phyloP scores from a whole-genome alignment of 2,113 vertebrate genomes.

The Leuciscus idus region DNA sequence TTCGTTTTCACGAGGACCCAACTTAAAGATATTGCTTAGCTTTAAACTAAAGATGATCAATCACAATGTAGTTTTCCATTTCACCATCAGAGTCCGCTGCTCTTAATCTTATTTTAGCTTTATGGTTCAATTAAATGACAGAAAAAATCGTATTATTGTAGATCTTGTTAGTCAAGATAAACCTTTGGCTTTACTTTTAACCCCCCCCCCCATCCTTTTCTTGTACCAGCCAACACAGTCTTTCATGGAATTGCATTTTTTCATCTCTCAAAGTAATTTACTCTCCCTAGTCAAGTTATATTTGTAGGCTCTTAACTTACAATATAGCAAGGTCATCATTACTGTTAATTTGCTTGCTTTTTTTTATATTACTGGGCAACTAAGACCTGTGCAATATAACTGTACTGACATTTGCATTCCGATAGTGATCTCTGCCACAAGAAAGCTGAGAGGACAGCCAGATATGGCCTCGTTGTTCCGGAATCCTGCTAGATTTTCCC shows the following conservation, averaged over 20 bases:
- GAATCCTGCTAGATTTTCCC: not conserved
- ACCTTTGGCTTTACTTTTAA: not conserved
- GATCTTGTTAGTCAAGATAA: not conserved
- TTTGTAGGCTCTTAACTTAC: not conserved
- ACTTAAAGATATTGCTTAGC: not conserved
- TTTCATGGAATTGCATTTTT: not conserved
- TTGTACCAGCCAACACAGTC: not conserved
- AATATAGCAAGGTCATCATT: not conserved
- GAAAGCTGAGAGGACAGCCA: slow-evolving; percentile 5
- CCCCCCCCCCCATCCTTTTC: not conserved
- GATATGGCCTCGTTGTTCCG: not conserved
- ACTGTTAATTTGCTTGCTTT: not conserved
- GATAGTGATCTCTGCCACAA: slow-evolving; percentile 11
- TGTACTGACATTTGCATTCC: slow-evolving; percentile 10
- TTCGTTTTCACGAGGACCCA: not conserved
- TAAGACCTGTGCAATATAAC: not conserved
- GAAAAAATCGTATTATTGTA: not conserved
- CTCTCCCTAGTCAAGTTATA: not conserved
- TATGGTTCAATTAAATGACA: not conserved
- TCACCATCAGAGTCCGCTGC: not conserved
- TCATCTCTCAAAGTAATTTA: not conserved
- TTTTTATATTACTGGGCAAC: not conserved
- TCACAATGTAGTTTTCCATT: not conserved
- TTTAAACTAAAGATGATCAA: not conserved
- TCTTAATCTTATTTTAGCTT: slow-evolving; percentile 5